These are phyloP conservation scores for Apaloderma vittatum DNA, from an alignment of 2,113 vertebrate genomes.

Conservation along the genomic window DNA sequence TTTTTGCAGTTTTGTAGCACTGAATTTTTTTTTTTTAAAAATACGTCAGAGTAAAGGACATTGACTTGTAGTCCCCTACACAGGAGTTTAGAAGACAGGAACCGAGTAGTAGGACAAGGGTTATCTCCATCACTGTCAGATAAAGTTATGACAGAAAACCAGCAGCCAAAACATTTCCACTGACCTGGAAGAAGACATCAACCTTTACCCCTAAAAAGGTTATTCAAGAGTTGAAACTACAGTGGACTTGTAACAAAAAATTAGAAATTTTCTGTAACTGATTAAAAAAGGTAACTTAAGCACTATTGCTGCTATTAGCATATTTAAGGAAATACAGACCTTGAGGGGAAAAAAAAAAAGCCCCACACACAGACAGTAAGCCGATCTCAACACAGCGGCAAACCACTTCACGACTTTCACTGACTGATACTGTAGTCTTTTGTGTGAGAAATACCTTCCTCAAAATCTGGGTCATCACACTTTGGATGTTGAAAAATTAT, in stretches of 20 bases:
- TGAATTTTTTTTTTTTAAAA: neutral
- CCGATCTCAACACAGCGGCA: neutral
- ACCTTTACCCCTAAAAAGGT: neutral
- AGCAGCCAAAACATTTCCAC: neutral
- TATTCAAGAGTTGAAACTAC: neutral
- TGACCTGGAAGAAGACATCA: neutral
- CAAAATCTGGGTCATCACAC: neutral
- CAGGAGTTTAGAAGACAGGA: fast-evolving
- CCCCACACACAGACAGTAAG: neutral
- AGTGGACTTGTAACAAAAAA: neutral
- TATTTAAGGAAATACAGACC: neutral
- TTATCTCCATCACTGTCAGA: neutral
- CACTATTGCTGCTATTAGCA: neutral
- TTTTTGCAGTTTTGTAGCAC: neutral
- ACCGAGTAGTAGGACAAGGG: neutral
- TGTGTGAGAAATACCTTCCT: neutral
- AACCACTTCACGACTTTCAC: neutral
- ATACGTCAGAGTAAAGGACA: neutral
- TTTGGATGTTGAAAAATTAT: neutral
- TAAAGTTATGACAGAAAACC: neutral
- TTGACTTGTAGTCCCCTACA: neutral
- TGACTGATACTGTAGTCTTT: neutral
- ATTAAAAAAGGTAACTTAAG: neutral
- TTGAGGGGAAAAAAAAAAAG: neutral
- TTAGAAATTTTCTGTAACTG: neutral